Evolutionary conservation across 2,888 invertebrate genomes (phyloP).

Genomic region (Habroteleia sp.): DNA sequence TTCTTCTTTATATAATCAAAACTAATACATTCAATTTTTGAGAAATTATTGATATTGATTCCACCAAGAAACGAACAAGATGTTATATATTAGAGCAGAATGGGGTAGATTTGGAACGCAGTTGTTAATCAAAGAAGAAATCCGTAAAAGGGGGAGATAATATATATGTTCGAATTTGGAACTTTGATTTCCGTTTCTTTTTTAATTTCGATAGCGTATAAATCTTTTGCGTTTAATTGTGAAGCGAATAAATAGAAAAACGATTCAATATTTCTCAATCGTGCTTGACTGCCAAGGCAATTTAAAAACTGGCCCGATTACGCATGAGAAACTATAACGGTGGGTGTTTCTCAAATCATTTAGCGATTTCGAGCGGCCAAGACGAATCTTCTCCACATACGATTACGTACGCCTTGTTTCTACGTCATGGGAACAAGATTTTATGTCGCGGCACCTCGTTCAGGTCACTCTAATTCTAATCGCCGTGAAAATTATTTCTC

Average conservation of each 20-base stretch:
- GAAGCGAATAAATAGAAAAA: too few species aligned
- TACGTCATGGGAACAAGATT: constrained; percentile 77
- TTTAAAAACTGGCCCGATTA: constrained; percentile 18
- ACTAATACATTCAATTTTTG: too few species aligned
- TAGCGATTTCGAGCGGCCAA: constrained; percentile 72
- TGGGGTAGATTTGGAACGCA: constrained; percentile 11
- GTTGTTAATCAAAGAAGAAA: constrained; percentile 20
- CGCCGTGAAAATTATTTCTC: constrained; percentile 79
- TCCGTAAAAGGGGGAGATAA: constrained; percentile 9
- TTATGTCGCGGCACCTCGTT: constrained; percentile 33
- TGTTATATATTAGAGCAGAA: too few species aligned
- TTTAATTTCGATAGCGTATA: constrained; percentile 22
- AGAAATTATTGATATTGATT: too few species aligned
- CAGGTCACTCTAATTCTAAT: constrained; percentile 77
- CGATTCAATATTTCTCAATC: too few species aligned
- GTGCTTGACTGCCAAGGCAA: constrained; percentile 8
- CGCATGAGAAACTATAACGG: constrained; percentile 68
- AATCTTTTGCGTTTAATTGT: constrained; percentile 37
- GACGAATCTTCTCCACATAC: constrained; percentile 75
- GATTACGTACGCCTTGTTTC: constrained; percentile 77
- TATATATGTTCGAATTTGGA: constrained; percentile 6
- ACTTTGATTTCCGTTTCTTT: constrained; percentile 7
- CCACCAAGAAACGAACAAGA: too few species aligned
- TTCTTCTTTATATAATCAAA: too few species aligned
- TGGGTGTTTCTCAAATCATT: constrained; percentile 77